phyloP scores from a whole-genome alignment of 2,888 invertebrate genomes.

The Chrysolina haemoptera region DNA sequence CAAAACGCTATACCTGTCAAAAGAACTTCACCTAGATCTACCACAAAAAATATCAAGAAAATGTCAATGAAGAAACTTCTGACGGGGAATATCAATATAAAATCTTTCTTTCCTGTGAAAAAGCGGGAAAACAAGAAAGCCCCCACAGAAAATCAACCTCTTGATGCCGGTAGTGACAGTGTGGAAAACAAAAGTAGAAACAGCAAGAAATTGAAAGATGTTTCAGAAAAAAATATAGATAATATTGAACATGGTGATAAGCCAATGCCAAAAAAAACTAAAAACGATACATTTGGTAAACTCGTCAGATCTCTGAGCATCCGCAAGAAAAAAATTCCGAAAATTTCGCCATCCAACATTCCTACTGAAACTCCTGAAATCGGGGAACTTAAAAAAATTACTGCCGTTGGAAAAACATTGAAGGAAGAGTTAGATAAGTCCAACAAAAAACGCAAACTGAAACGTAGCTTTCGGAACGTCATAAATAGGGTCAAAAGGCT shows the following conservation, averaged over 20 bases:
- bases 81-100: conserved; percentile 58
- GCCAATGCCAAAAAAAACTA: conserved; percentile 40
- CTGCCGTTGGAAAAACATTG: not conserved
- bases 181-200: conserved; percentile 37
- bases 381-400: conserved; percentile 2
- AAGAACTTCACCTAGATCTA: conserved; percentile 50
- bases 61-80: conserved; percentile 51
- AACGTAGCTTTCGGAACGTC: conserved; percentile 58
- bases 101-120: conserved; percentile 62
- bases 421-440: conserved; percentile 37
- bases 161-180: conserved; percentile 21
- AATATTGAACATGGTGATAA: not conserved
- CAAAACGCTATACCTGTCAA: conserved; percentile 36
- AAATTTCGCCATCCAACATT: conserved; percentile 34
- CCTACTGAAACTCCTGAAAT: conserved; percentile 18
- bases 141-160: conserved; percentile 23
- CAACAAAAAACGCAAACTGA: conserved; percentile 56
- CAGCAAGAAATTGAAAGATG: conserved; percentile 45
- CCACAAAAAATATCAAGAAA: conserved; percentile 46
- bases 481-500: conserved; percentile 61
- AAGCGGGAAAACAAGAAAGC: conserved; percentile 52
- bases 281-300: conserved; percentile 49
- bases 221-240: conserved; percentile 17
- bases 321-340: conserved; percentile 48
- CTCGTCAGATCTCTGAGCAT: conserved; percentile 52